Conservation (phyloP, 2,113 vertebrate species). For the Gasterosteus aculeatus region DNA sequence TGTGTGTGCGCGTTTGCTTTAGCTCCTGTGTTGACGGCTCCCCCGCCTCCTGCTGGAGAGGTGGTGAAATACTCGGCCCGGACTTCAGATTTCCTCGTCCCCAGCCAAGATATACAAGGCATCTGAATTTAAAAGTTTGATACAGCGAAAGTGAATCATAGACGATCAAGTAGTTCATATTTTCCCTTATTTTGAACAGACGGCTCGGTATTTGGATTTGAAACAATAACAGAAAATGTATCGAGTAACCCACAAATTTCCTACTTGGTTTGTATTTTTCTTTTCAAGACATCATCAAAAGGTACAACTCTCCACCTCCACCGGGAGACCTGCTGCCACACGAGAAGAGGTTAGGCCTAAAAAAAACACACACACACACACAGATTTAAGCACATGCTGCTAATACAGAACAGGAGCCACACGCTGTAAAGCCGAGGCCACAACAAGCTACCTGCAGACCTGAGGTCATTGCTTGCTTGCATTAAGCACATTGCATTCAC, state of each 20-base stretch:
- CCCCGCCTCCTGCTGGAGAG: slow-evolving; percentile 77
- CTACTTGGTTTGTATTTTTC: neutral
- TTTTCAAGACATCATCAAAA: slow-evolving; percentile 86
- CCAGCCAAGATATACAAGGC: slow-evolving; percentile 90
- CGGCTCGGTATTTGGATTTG: neutral
- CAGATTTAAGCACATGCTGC: slow-evolving; percentile 3
- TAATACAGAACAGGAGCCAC: slow-evolving; percentile 23
- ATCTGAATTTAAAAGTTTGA: neutral
- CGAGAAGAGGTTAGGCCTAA: slow-evolving; percentile 70
- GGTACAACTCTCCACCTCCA: slow-evolving; percentile 84
- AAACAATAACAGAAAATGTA: neutral
- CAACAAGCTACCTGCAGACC: slow-evolving; percentile 15
- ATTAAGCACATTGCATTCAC: slow-evolving; percentile 31
- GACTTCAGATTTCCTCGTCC: slow-evolving; percentile 83
- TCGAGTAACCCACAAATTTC: neutral
- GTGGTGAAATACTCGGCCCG: slow-evolving; percentile 84
- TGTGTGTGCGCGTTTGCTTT: slow-evolving; percentile 17
- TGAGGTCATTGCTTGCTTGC: neutral
- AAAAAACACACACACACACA: slow-evolving; percentile 19
- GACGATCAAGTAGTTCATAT: neutral
- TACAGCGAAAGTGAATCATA: neutral
- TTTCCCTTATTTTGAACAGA: neutral
- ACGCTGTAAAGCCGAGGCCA: slow-evolving; percentile 12
- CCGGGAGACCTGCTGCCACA: slow-evolving; percentile 51
- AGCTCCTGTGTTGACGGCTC: slow-evolving; percentile 72